Base-by-base conservation (phyloP, 2,888 invertebrate genomes). In the Synanthedon andrenaeformis region DNA sequence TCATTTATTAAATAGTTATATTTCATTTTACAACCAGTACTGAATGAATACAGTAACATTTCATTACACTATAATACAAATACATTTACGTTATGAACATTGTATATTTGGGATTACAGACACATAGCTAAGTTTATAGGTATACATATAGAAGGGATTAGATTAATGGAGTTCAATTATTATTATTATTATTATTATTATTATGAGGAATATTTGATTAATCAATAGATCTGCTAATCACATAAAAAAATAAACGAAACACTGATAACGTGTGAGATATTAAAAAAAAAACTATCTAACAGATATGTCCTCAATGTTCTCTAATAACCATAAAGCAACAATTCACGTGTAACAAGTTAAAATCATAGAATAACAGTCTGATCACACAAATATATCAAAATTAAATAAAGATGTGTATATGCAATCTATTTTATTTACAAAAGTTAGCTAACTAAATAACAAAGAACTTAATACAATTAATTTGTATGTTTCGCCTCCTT, bases 371-470 rank as follows among this genome's bases (percentile, higher is more conserved):
- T 83, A 87, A 86, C 86, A 87, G 85, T 85, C 83, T 86, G 84
- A 84, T 83, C 84, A 86, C 86, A 84, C 86, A 72, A 82, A 76
- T 79, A 82, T 86, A 85, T 85, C 82, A 84, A 84, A 85, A 85
- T 86, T 86, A 86, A 86, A 84, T 79, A 79, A 80, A 67, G 68
- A 23, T 23, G 69, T 73, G 73, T 80, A 82, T 80, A 80, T 79
- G 82, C 74, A 73, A 76, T 84, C 82, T 85, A 86, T 76, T 23
- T 82, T 87, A 87, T 87, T 82, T 87, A 87, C 86, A 87, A 76
- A 77, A 76, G 85, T 87, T 86, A 86, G 78, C 82, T 85, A 86
- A 87, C 86, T 87, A 87, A 86, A 86, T 86, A 87, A 87, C 87
- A 87, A 85, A 79, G 76, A 81, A 77, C 79, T 72, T 84, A 82